Conservation (phyloP, 2,888 invertebrate species). For the Gymnocheta viridis region DNA sequence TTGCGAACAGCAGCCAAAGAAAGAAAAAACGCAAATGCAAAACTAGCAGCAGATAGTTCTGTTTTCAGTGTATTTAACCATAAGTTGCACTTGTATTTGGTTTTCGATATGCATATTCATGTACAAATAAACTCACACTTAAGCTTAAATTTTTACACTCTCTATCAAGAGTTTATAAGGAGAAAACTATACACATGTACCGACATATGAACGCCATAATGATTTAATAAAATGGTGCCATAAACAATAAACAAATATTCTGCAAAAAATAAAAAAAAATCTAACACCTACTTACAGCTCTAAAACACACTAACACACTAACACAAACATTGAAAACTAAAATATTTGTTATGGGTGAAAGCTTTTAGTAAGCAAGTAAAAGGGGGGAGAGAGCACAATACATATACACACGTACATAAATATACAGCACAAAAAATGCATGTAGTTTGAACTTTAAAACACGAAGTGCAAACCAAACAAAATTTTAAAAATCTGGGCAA, state of each 20-base stretch:
- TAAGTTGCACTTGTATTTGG: conserved; percentile 14
- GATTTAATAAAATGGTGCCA: conserved; percentile 64
- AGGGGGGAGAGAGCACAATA: neutral
- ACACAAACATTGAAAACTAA: neutral
- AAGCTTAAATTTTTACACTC: neutral
- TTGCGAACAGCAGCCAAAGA: conserved; percentile 29
- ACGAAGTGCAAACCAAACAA: neutral
- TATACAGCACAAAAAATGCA: too few species aligned
- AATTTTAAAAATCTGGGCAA: neutral
- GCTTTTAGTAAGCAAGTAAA: neutral
- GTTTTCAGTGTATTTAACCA: conserved; percentile 32
- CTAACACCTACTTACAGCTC: neutral
- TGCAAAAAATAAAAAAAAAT: neutral
- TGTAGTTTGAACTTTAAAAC: conserved; percentile 9
- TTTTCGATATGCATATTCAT: conserved; percentile 11
- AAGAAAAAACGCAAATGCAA: neutral
- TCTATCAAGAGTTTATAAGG: neutral
- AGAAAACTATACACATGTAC: neutral
- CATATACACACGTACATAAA: neutral
- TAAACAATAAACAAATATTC: conserved; percentile 51
- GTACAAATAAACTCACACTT: neutral
- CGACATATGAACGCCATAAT: conserved; percentile 35
- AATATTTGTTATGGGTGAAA: neutral
- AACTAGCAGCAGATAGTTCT: conserved; percentile 10
- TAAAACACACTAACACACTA: neutral